These are phyloP conservation scores for Aleiodes sp. DNA, from an alignment of 1,140 invertebrate species.

Conservation along the genomic window DNA sequence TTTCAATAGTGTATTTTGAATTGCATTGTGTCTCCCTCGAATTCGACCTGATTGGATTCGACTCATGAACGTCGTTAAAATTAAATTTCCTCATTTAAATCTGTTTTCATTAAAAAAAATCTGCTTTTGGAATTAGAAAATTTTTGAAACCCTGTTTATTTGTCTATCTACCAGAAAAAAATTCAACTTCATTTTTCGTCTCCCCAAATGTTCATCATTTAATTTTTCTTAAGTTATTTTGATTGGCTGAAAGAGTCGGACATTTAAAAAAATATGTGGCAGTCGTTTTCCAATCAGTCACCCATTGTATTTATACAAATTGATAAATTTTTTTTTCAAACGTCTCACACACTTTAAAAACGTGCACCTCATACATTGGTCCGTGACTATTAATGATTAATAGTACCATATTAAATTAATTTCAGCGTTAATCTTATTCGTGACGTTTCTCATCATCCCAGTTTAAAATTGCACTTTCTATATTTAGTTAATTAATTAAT, in stretches of 20 bases:
- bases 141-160: conserved; percentile 28
- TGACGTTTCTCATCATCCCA: conserved; percentile 39
- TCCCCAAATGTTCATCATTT: conserved; percentile 14
- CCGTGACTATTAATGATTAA: conserved; percentile 44
- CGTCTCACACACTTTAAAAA: conserved; percentile 30
- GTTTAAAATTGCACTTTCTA: conserved; percentile 49
- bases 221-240: conserved; percentile 23
- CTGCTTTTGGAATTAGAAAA: conserved; percentile 19
- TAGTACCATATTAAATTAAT: conserved; percentile 2
- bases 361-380: conserved; percentile 44
- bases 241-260: conserved; percentile 14
- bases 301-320: conserved; percentile 39
- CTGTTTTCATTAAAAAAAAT: conserved; percentile 2
- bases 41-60: conserved; percentile 33
- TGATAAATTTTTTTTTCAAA: conserved; percentile 9
- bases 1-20: not conserved
- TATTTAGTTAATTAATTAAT: conserved; percentile 28
- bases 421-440: not conserved
- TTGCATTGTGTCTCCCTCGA: not conserved
- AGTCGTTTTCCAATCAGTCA: conserved; percentile 51
- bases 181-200: conserved; percentile 8
- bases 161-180: not conserved
- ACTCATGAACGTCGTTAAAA: conserved; percentile 17
- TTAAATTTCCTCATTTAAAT: not conserved
- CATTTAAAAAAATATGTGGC: conserved; percentile 39